Evolutionary conservation across 1,140 invertebrate genomes (phyloP), one percentile per base, ranked within the genome.

Genomic region (Cherax destructor): DNA sequence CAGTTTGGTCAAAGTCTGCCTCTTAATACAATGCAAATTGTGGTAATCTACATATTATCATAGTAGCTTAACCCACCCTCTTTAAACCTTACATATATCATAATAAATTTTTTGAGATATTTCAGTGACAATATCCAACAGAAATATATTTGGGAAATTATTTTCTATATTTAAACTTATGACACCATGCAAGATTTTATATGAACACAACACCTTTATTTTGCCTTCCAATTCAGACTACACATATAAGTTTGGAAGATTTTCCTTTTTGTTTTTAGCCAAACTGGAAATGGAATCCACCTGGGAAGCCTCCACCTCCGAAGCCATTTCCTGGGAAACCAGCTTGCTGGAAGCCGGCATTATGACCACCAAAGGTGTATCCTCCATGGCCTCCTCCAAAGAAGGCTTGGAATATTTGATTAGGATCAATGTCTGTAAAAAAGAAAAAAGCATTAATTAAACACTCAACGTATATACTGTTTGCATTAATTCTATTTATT

Each of bases 331-430:
- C 92, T 56, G 81, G 76, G 21, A 88, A 91, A 47, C 91, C 92
- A 21, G 79, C 74, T 41, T 85, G 72, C 30, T 90, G 83, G 84
- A 88, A 83, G 83, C 94, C 95, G 76, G 84, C 89, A 30, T 94
- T 94, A 74, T 93, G 93, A 93, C 89, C 77, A 74, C 77, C 80
- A 80, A 95, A 96, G 93, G 94, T 94, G 93, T 95, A 95, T 91
- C 94, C 94, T 6, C 91, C 84, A 41, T 65, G 49, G 56, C 91
- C 93, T 10, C 74, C 72, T 16, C 91, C 88, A 47, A 97, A 98
- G 95, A 97, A 97, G 6, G 96, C 95, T 94, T 97, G 97, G 95
- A 98, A 98, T 92, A 97, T 96, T 93, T 96, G 95, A 92, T 96
- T 97, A 1, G 97, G 96, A 94, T 97, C 97, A 92, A 97, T 96